Evolutionary conservation across 2,888 invertebrate genomes (phyloP), one percentile per base, ranked within the genome.

Genomic region (Lathronympha strigana): DNA sequence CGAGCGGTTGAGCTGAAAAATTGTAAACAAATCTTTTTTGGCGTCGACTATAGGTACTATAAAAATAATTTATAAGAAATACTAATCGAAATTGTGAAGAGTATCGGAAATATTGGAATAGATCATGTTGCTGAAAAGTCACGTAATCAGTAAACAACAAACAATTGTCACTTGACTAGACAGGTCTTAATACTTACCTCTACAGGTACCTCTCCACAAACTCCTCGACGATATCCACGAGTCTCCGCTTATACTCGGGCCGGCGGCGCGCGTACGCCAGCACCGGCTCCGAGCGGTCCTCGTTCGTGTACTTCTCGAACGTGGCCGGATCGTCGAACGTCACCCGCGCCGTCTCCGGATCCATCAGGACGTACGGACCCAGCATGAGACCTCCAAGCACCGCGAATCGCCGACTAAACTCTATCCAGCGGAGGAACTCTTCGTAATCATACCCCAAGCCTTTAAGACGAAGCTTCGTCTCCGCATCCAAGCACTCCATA

Each of bases 401-500:
- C 5, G 67, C 73, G 43, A 74, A 77, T 63, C 61, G 66, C n/a
- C 75, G 60, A 4, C 72, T 72, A 43, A 38, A 64, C 50, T 72
- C 73, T 15, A 75, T 70, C 70, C 73, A 69, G 9, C 19, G 57
- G 6, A 69, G 38, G 33, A 73, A 73, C 3, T 67, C 53, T 17
- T 67, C 62, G 15, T 58, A 67, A 19, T 70, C 60, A 21, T 74
- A 76, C 8, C 49, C 49, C 36, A 67, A 64, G 28, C 55, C 40
- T 43, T 72, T 70, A 47, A 87, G 55, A 47, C 81, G 76, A 6
- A 68, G 69, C 28, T 72, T 80, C 1, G 86, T 78, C 0, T 61
- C 63, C 0, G 73, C 73, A 9, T 81, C 77, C 38, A 87, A 51
- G 15, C 72, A 63, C 0, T 77, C 71, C 0, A 62, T 68, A 67